A percentile compares a stretch with the other conserved stretches of the same genome.
Evolutionary conservation across 2,888 invertebrate species (phyloP).

Genomic region (Serripes groenlandicus): DNA sequence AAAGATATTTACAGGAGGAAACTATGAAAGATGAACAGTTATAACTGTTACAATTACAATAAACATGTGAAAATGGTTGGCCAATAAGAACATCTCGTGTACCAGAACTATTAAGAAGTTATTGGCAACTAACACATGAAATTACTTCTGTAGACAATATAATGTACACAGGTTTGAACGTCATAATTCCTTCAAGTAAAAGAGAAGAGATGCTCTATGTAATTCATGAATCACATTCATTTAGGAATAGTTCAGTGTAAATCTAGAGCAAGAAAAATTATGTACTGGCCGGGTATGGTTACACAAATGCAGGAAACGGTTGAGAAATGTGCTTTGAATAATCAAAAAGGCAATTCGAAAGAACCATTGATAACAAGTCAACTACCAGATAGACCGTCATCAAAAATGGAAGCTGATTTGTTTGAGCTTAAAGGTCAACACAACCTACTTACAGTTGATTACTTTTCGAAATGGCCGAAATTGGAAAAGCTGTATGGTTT

Average conservation of each 20-base stretch:
- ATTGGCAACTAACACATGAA: constrained; percentile 58
- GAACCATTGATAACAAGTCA: constrained; percentile 53
- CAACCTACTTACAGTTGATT: constrained; percentile 53
- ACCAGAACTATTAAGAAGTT: constrained; percentile 32
- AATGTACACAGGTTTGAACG: constrained; percentile 43
- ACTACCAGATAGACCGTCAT: constrained; percentile 56
- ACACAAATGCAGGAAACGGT: constrained; percentile 37
- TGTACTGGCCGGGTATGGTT: constrained; percentile 43
- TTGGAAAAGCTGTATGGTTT: constrained; percentile 43
- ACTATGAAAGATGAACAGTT: constrained; percentile 47
- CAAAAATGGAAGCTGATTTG: constrained; percentile 56
- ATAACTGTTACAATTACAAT: constrained; percentile 26
- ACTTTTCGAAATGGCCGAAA: constrained; percentile 57
- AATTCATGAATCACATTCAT: constrained; percentile 41
- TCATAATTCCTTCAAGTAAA: constrained; percentile 24
- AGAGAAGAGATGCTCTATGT: constrained; percentile 29
- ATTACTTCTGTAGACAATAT: constrained; percentile 53
- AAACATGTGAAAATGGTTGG: constrained; percentile 61
- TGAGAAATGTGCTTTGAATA: constrained; percentile 27
- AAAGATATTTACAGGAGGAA: constrained; percentile 29
- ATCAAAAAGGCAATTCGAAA: constrained; percentile 22
- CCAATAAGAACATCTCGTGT: constrained; percentile 38
- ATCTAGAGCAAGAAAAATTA: constrained; percentile 26
- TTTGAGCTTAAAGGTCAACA: constrained; percentile 48
- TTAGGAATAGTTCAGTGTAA: constrained; percentile 41